Percentiles rank a stretch among this genome's conserved stretches.
Evolutionary conservation across 2,888 invertebrate genomes (phyloP).

Genomic region (Torymus auratus): DNA sequence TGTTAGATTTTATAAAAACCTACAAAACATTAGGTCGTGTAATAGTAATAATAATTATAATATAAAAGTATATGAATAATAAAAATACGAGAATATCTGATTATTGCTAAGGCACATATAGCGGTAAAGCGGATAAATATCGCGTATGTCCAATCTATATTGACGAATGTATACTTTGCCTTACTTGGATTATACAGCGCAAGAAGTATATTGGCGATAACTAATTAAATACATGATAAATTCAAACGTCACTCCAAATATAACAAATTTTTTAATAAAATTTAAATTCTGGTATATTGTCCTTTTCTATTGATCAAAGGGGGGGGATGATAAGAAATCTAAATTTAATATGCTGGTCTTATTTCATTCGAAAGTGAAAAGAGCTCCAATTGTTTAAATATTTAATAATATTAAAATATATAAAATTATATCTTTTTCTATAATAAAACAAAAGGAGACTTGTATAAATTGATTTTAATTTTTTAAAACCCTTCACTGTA

Average conservation of each 20-base stretch:
- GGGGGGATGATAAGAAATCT: constrained; percentile 28
- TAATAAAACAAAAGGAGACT: constrained; percentile 57
- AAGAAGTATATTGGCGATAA: constrained; percentile 26
- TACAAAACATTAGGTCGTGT: constrained; percentile 63
- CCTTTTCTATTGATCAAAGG: constrained; percentile 37
- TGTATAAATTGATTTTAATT: constrained; percentile 48
- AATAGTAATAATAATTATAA: constrained; percentile 59
- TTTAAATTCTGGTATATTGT: constrained; percentile 29
- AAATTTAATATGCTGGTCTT: constrained; percentile 44
- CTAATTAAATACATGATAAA: constrained; percentile 17
- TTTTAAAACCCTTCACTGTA: constrained; percentile 35
- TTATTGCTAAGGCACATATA: constrained; percentile 35
- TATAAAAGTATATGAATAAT: constrained; percentile 45
- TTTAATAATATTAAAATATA: constrained; percentile 37
- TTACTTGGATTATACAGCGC: constrained; percentile 67
- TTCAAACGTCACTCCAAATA: constrained; percentile 22
- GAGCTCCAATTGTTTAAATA: constrained; percentile 46
- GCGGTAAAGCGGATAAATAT: constrained; percentile 39
- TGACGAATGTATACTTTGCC: constrained; percentile 67
- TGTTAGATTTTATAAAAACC: constrained; percentile 68
- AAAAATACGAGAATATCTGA: constrained; percentile 37
- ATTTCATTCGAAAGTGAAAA: constrained; percentile 38
- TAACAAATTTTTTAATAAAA: constrained; percentile 26
- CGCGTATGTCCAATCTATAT: constrained; percentile 53
- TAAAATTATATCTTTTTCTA: constrained; percentile 57